Base-by-base conservation (phyloP, 2,797 vertebrate species). In the Siniperca undulata region DNA sequence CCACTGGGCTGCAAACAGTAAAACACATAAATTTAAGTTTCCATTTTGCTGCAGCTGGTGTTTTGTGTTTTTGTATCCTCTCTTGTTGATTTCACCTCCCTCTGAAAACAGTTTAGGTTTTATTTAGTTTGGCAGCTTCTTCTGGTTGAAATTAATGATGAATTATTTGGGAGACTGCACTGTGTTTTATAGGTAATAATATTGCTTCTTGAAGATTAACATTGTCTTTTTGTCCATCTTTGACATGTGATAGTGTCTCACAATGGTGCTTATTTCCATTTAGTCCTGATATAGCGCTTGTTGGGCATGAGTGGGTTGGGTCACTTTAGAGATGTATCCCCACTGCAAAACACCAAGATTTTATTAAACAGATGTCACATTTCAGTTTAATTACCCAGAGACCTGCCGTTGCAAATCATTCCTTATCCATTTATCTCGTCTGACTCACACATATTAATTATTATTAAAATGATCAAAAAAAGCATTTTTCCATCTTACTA, bases 1-100 rank as follows among this genome's bases (percentile, higher is more conserved):
- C 76, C 66, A 76, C 60, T 70, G 68, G 52, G 44, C 81, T 68
- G 66, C n/a, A 36, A 65, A 58, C 50, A 64, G 30, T 74, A 73
- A 72, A 79, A 27, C 44, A 58, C 30, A 48, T 69, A 59, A 36
- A 55, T 84, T 80, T 22, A 42, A 48, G 61, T 76, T 64, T 67
- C 48, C 38, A 77, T 74, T 74, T 50, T 24, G 13, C 61, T 59
- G 38, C 24, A 71, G 74, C 44, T 36, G 22, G 0, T 61, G 6
- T 60, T 58, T 65, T 70, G 20, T 13, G 6, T 44, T 40, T 24
- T 38, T 60, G 1, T 52, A 44, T 11, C 16, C 3, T 53, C n/a
- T 58, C 1, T 20, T 59, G 9, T 59, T 50, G 3, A 42, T 42
- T 70, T 50, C 20, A 58, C 34, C 46, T 70, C 36, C 3, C 30